Base-by-base conservation (phyloP, 2,888 invertebrate species). In the Myopa tessellatipennis region DNA sequence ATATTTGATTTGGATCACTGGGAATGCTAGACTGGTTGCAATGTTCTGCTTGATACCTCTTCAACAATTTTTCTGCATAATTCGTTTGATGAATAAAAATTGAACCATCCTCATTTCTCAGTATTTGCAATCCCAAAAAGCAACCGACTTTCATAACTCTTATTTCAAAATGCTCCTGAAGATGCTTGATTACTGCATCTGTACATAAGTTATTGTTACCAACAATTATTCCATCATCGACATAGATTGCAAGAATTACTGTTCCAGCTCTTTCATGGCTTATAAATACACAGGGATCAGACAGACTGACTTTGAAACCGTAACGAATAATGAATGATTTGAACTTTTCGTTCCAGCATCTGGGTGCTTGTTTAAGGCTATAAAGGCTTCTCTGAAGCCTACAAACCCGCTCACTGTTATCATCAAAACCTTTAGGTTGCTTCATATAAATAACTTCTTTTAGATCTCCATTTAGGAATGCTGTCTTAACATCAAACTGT, bases 341-440 rank as follows among this genome's bases (percentile, higher is more conserved):
- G 16, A 58, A n/a, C 6, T n/a, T 58, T 12, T 58, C 16, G 5
- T 38, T 38, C 14, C 40, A 68, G 18, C 14, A 68, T 7, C 40
- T 38, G 4, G 45, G 6, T 8, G 45, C n/a, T 10, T 68, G 40
- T 14, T 38, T 68, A 18, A 68, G n/a, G 1, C 10, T 8, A 38
- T 68, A 68, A 4, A 38, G 16, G 38, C 68, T 68, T 68, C 38
- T 60, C n/a, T 18, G n/a, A 8, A 3, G 26, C 26, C 16, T 60
- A 60, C 60, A 60, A 10, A 60, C 3, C 7, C 60, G 60, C 16
- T n/a, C 16, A 60, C 77, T 70, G n/a, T 40, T 12, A 1, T 74
- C 40, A 63, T 36, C 34, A 50, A 63, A 74, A n/a, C 82, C 81
- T 50, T 72, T 71, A 55, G 79, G 79, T 71, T 80, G 79, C 7